Conservation (phyloP, 2,113 vertebrate genomes). For the Lophochroa leadbeateri region DNA sequence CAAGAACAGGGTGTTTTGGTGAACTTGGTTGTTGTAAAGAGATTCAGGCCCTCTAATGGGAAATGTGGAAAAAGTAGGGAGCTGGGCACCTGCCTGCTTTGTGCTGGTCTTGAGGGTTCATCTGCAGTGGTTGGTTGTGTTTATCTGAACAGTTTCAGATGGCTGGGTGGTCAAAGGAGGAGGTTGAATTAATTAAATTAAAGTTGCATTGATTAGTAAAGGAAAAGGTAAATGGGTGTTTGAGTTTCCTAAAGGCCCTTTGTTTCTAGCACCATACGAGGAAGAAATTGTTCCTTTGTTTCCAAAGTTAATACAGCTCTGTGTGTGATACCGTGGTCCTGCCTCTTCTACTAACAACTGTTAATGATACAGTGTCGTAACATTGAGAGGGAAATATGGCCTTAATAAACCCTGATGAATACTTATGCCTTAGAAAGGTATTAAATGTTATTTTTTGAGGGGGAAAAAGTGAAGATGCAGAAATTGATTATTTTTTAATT, state of each 20-base stretch:
- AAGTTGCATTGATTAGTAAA: background rate
- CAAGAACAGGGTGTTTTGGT: background rate
- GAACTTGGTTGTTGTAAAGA: background rate
- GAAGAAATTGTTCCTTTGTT: background rate
- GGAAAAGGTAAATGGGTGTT: background rate
- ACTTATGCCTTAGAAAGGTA: background rate
- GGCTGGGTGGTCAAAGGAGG: background rate
- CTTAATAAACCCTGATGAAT: background rate
- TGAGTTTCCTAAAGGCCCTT: background rate
- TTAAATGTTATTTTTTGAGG: background rate
- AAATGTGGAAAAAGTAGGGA: rapidly evolving
- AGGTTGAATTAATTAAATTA: background rate
- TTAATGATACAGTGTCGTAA: background rate
- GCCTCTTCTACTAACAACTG: background rate
- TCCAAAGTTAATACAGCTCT: background rate
- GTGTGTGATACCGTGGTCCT: background rate
- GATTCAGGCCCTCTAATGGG: background rate
- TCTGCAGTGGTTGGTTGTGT: background rate
- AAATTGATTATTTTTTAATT: background rate
- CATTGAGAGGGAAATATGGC: background rate
- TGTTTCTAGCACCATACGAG: rapidly evolving
- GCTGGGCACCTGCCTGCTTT: background rate
- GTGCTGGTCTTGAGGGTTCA: background rate
- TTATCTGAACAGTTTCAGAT: background rate
- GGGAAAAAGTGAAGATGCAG: background rate